These are phyloP conservation scores for Heliconius ismenius DNA, from an alignment of 2,888 invertebrate species.

Conservation along the genomic window DNA sequence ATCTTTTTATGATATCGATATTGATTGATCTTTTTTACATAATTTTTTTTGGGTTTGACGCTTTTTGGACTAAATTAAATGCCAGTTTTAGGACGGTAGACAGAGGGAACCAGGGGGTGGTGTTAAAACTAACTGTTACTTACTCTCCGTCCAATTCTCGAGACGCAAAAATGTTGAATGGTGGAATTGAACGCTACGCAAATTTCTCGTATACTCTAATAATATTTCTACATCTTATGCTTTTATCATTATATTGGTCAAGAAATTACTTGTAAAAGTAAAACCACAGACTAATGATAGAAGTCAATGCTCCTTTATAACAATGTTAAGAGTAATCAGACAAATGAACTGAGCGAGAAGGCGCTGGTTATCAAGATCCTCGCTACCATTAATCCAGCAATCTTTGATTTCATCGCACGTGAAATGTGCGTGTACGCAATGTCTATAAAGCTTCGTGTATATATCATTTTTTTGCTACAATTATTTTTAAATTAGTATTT, in stretches of 20 bases:
- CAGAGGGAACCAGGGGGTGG: neutral
- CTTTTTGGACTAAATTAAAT: neutral
- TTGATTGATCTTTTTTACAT: neutral
- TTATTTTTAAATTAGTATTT: slow-evolving; percentile 2
- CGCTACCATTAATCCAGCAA: slow-evolving; percentile 52
- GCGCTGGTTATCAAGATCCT: slow-evolving; percentile 49
- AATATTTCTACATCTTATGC: neutral
- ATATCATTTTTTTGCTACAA: neutral
- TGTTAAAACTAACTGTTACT: neutral
- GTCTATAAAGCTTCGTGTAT: slow-evolving; percentile 36
- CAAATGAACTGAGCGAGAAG: slow-evolving; percentile 50
- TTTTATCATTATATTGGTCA: neutral
- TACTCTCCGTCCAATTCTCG: neutral
- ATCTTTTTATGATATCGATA: neutral
- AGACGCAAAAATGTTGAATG: neutral
- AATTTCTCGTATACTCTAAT: neutral
- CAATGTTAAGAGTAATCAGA: slow-evolving; percentile 43
- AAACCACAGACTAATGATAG: slow-evolving; percentile 12
- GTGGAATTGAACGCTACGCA: neutral
- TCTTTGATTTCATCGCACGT: slow-evolving; percentile 55
- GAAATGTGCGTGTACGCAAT: slow-evolving; percentile 49
- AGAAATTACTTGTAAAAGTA: neutral
- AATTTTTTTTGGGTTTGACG: neutral
- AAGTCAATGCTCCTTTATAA: slow-evolving; percentile 31
- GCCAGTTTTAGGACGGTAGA: neutral